These are phyloP conservation scores for Hyposoter didymator DNA, from an alignment of 2,888 invertebrate species.

Conservation along the genomic window DNA sequence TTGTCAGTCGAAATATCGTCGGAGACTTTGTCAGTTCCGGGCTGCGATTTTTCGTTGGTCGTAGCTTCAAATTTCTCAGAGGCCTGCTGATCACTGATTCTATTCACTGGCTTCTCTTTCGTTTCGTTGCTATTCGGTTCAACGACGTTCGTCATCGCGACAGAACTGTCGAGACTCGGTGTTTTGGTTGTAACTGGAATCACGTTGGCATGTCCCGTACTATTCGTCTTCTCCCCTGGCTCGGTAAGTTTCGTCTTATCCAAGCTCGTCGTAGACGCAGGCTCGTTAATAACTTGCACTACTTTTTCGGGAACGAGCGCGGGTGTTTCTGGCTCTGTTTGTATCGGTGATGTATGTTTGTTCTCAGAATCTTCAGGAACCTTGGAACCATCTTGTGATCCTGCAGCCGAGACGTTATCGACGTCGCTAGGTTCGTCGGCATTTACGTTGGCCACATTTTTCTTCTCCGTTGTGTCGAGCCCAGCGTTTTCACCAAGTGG, in stretches of 20 bases:
- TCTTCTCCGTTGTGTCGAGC: conserved; percentile 61
- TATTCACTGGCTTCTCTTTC: conserved; percentile 61
- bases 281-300: conserved; percentile 15
- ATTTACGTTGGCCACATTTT: conserved; percentile 33
- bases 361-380: conserved; percentile 17
- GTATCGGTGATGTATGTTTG: conserved; percentile 14
- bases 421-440: conserved; percentile 45
- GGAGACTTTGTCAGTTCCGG: conserved; percentile 22
- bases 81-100: conserved; percentile 8
- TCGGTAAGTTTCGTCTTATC: conserved; percentile 26
- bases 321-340: conserved; percentile 14
- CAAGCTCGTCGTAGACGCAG: neutral
- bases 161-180: conserved; percentile 23
- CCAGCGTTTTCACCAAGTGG: conserved; percentile 59
- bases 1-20: conserved; percentile 35
- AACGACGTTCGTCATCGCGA: conserved; percentile 20
- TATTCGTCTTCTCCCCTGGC: conserved; percentile 11
- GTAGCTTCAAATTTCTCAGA: conserved; percentile 29
- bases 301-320: conserved; percentile 4
- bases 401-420: conserved; percentile 20
- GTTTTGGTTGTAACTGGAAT: conserved; percentile 36
- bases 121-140: conserved; percentile 59
- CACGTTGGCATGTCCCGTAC: conserved; percentile 18
- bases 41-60: conserved; percentile 3
- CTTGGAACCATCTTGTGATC: neutral